Evolutionary conservation across 2,797 vertebrate genomes (phyloP).

Genomic region (Buceros bicornis): DNA sequence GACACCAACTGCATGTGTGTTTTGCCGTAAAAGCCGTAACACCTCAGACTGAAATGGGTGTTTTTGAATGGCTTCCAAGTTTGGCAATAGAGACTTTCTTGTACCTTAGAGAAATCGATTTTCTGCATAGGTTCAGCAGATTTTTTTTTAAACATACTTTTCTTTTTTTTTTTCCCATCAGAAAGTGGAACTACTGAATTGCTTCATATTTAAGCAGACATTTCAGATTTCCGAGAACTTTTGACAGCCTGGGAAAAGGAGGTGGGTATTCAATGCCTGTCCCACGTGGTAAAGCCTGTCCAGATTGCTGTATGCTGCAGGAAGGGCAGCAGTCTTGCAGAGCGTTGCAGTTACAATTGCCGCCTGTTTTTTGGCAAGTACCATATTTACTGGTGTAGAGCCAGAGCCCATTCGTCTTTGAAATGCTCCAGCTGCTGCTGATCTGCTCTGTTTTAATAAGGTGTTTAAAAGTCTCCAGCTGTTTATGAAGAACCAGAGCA

Average conservation of each 20-base stretch:
- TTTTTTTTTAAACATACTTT: background rate
- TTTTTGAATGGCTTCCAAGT: slow-evolving; percentile 12
- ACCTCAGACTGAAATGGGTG: background rate
- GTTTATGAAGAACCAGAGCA: slow-evolving; percentile 82
- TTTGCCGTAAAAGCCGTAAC: slow-evolving; percentile 27
- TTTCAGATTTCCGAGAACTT: background rate
- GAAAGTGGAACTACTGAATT: background rate
- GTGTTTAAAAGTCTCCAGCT: slow-evolving; percentile 87
- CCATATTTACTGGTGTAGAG: slow-evolving; percentile 26
- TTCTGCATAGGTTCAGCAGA: slow-evolving; percentile 7
- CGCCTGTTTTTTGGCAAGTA: slow-evolving; percentile 56
- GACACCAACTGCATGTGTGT: background rate
- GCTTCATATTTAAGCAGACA: background rate
- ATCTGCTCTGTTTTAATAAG: slow-evolving; percentile 72
- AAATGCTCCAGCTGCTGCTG: slow-evolving; percentile 37
- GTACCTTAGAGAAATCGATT: background rate
- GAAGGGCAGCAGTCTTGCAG: background rate
- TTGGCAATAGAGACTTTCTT: background rate
- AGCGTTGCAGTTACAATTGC: background rate
- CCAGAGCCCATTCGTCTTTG: slow-evolving; percentile 24
- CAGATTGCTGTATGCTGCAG: background rate
- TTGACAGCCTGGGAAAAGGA: background rate
- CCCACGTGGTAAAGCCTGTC: background rate
- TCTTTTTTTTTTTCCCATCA: background rate
- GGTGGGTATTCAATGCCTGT: background rate